Percentiles rank a stretch among this genome's conserved stretches.
Evolutionary conservation across 1,140 invertebrate species (phyloP).

Genomic region (Drosophila micromelanica): DNA sequence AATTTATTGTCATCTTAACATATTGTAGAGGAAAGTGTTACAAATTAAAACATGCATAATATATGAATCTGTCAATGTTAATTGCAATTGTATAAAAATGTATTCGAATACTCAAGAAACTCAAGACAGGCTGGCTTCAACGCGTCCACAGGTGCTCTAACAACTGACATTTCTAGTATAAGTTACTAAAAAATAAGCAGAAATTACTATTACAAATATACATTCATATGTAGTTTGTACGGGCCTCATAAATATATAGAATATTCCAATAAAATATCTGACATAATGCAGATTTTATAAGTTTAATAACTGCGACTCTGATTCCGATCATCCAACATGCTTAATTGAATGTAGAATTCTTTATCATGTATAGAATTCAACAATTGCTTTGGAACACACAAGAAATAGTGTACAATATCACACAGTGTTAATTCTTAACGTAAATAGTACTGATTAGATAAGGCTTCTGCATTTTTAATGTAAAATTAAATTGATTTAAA

Average conservation of each 20-base stretch:
- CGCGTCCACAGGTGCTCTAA: conserved; percentile 10
- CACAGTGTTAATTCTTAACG: conserved; percentile 45
- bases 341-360: conserved; percentile 6
- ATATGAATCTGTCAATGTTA: background rate
- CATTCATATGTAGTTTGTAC: background rate
- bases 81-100: too few relatives aligned
- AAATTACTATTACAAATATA: conserved; percentile 5
- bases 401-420: conserved; percentile 7
- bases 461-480: conserved; percentile 69
- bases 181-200: background rate
- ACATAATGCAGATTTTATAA: background rate
- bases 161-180: background rate
- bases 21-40: background rate
- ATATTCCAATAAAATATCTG: too few relatives aligned
- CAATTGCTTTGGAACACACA: background rate
- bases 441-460: conserved; percentile 75
- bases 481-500: conserved; percentile 46
- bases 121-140: conserved; percentile 6
- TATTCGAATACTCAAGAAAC: background rate
- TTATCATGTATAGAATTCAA: conserved; percentile 1
- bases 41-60: background rate
- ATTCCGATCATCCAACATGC: background rate
- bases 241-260: too few relatives aligned
- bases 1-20: background rate
- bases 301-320: background rate